A percentile compares a stretch with the other conserved stretches of the same genome.
Conservation (phyloP, 2,888 invertebrate species). For the Nemurella pictetii region DNA sequence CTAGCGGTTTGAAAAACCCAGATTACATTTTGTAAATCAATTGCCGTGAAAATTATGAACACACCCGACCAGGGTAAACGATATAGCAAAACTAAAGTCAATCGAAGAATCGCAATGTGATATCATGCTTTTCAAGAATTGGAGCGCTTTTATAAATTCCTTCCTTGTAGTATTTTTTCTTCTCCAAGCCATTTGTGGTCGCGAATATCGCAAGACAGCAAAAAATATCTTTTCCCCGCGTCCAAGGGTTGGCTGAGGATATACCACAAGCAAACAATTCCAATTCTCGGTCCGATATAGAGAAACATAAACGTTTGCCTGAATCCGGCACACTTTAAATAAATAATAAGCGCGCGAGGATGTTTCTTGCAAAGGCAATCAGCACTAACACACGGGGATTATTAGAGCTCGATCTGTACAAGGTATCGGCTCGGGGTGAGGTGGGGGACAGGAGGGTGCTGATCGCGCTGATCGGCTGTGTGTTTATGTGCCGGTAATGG, state of each 20-base stretch:
- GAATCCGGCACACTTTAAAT: not conserved
- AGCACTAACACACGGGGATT: not conserved
- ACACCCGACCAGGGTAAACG: no score
- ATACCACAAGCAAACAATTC: not conserved
- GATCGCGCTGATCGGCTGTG: not conserved
- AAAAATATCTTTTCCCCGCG: no score
- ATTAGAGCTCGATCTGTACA: not conserved
- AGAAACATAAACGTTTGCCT: not conserved
- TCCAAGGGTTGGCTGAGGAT: no score
- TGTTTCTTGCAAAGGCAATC: not conserved
- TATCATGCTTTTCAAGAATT: no score
- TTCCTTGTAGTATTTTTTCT: no score
- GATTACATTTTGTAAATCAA: no score
- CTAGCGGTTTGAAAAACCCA: no score
- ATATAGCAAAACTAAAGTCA: no score
- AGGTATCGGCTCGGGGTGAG: not conserved
- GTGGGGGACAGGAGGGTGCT: not conserved
- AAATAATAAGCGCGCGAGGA: not conserved
- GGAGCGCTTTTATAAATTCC: no score
- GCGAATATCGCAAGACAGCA: not conserved
- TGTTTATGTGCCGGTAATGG: constrained; percentile 5
- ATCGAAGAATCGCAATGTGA: no score
- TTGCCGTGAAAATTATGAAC: no score
- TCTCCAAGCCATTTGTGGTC: not conserved
- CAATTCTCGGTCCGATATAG: not conserved